Base-by-base conservation (phyloP, 2,888 invertebrate genomes). In the Diaprepes abbreviatus region DNA sequence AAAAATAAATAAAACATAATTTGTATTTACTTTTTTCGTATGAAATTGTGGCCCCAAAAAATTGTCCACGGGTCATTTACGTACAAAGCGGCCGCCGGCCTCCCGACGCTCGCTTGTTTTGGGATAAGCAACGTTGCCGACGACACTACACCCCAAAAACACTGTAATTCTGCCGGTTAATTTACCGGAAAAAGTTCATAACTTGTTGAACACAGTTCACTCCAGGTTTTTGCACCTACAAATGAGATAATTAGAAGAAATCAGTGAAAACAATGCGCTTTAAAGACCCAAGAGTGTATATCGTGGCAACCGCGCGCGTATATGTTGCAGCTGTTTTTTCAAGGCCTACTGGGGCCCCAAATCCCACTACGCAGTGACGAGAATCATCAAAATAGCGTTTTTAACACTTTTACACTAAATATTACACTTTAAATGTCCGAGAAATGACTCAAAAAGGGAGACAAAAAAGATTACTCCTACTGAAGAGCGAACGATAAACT, bases 61-160 rank as follows among this genome's bases (percentile, higher is more conserved):
- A 65, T 45, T 31, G 57, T 43, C 33, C 57, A 28, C 45, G 57
- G 57, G 31, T 65, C 57, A 65, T 64, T 64, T 64, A 64, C 54
- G 31, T 45, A 45, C 45, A 65, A 55, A 48, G 14, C 45, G 48
- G 65, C 45, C 57, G 50, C 57, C 65, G 65, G 65, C 58, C 65
- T 57, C 36, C 48, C 58, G 50, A 60, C 35, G 36, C 40, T 66
- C 24, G 50, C 50, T 52, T 59, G 59, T 52, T 59, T 59, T 50
- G 36, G 59, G 57, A 58, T 57, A 59, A 38, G 66, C 66, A 38
- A 58, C 50, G 66, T 66, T 66, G 66, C 66, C 66, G 58, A 66
- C 33, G 48, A 59, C 58, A 59, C 59, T 40, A 33, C 40, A 65
- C 55, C 54, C 31, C 21, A 21, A 17, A 54, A 64, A 38, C 54